Percentiles rank a stretch among this genome's conserved stretches.
Conservation (phyloP, 2,888 invertebrate genomes). For the Meghimatium bilineatum region DNA sequence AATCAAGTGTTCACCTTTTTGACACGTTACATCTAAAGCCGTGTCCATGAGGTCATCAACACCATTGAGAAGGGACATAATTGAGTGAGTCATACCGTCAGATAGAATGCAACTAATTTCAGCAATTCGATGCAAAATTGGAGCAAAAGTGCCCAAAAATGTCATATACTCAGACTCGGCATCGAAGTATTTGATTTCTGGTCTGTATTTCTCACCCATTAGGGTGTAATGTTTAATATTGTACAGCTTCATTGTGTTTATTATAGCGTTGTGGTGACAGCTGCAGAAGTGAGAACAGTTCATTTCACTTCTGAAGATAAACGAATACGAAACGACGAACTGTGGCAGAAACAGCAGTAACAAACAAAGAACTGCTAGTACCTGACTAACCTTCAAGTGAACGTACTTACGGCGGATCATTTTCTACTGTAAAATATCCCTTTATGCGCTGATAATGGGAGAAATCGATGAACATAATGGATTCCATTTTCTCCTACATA, state of each 20-base stretch:
- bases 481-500: background rate
- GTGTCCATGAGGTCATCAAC: conserved; percentile 28
- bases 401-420: conserved; percentile 21
- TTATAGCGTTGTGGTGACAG: conserved; percentile 19
- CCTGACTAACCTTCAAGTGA: background rate
- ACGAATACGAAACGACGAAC: background rate
- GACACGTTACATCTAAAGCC: conserved; percentile 31
- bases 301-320: conserved; percentile 12
- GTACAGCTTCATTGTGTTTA: conserved; percentile 20
- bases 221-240: conserved; percentile 13
- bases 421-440: background rate
- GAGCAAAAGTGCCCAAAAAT: conserved; percentile 31
- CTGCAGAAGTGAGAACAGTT: conserved; percentile 40
- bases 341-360: background rate
- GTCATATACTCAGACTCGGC: conserved; percentile 18
- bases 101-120: conserved; percentile 20
- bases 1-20: conserved; percentile 18
- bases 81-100: conserved; percentile 19
- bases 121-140: conserved; percentile 20
- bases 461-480: background rate
- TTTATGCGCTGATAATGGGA: background rate
- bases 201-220: conserved; percentile 31
- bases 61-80: conserved; percentile 39
- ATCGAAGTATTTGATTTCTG: conserved; percentile 16
- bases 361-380: background rate